Conservation (phyloP, 2,113 vertebrate genomes). For the Pelodiscus sinensis region DNA sequence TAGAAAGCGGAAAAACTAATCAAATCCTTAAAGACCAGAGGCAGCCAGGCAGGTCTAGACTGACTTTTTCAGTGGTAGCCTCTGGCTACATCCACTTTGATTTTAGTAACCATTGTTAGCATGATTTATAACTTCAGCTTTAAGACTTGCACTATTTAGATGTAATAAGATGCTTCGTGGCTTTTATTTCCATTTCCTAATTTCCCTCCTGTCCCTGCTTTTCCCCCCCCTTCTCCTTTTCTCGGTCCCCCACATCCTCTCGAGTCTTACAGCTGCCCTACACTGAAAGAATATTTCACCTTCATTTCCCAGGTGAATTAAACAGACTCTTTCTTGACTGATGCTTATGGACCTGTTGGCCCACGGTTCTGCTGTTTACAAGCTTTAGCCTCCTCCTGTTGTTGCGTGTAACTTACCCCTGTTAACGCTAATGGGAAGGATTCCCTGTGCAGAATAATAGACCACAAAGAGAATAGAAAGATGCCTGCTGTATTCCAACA, state of each 20-base stretch:
- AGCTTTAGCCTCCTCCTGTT: background rate
- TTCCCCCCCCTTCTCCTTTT: background rate
- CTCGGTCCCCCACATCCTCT: background rate
- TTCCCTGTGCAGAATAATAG: background rate
- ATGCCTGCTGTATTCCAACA: background rate
- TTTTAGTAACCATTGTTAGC: constrained; percentile 70
- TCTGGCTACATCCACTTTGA: constrained; percentile 67
- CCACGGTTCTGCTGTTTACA: background rate
- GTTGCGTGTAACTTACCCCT: background rate
- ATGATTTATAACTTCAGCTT: constrained; percentile 65
- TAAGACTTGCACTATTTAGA: constrained; percentile 43
- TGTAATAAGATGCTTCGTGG: constrained; percentile 55
- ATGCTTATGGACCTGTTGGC: background rate
- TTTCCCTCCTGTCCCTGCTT: constrained; percentile 29
- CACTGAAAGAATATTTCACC: background rate
- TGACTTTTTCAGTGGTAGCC: constrained; percentile 67
- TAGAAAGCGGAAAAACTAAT: constrained; percentile 74
- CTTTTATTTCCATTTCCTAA: constrained; percentile 53
- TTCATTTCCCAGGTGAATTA: background rate
- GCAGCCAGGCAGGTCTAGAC: constrained; percentile 66
- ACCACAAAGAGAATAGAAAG: background rate
- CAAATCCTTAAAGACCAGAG: constrained; percentile 74
- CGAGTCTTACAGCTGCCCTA: background rate
- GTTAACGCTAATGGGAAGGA: background rate
- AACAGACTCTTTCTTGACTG: background rate